Evolutionary conservation across 35 echinoderm and acorn worm species (phyloP), one percentile per base, ranked within the genome.

Genomic region (Stichopus chloronotus): DNA sequence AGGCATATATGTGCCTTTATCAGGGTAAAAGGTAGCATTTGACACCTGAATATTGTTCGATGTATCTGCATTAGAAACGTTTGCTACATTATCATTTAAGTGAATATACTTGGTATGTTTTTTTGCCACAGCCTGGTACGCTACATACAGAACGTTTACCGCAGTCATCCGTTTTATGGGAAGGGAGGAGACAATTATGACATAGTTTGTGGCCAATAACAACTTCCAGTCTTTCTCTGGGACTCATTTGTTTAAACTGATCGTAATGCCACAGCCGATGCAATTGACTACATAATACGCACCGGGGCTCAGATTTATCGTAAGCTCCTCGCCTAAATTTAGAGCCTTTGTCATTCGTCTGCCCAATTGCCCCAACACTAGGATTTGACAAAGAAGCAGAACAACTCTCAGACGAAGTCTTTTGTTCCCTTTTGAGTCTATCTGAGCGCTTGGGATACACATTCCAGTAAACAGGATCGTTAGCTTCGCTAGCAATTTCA

Each of bases 261-360:
- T 65, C 63, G 86, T 79, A 93, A 84, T 93, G 92, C 92, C 92
- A 93, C 7, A 93, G 53, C 52, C 92, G 92, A 86, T 93, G 92
- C 8, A 10, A 25, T 86, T 93, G 92, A 65, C 80, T 82, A 84
- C 92, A 93, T 52, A 93, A 53, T 22, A 93, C 79, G 72, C 92
- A 93, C 13, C 57, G 92, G 17, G 92, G 77, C 53, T 93, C 92
- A 17, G 81, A 1, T 81, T 68, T 93, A 59, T 80, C 92, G 17
- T 93, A 86, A 5, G 22, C 12, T 23, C 87, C 60, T 5, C 43
- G 87, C 57, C 55, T 89, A 52, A 60, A 57, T 58, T 85, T 53
- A 58, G 82, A 5, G 9, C 55, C 16, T 85, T 85, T 58, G 79
- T 54, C 52, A 85, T 53, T 14, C 4, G 82, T 22, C 79, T 82